Conservation (phyloP, 2,113 vertebrate species). For the Peromyscus maniculatus region DNA sequence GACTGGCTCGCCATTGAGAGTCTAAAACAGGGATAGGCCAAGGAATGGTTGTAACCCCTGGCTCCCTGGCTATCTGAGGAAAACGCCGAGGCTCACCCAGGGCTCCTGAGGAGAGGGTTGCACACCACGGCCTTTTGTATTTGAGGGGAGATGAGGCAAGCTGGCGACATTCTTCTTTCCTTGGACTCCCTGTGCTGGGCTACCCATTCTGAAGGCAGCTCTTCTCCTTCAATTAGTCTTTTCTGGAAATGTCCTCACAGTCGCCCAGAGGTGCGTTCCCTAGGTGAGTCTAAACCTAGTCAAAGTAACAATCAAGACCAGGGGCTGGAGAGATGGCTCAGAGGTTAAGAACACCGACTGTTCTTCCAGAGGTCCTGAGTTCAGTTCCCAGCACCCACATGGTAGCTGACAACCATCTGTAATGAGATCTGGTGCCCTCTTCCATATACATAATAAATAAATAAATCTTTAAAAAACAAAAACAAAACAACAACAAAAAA, state of each 20-base stretch:
- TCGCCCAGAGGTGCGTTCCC: background rate
- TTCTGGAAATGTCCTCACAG: background rate
- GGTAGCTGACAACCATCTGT: too few species aligned
- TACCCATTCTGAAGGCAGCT: background rate
- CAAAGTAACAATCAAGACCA: background rate
- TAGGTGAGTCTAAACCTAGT: background rate
- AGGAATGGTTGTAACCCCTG: background rate
- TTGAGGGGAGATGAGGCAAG: background rate
- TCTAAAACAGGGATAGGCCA: background rate
- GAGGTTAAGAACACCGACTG: background rate
- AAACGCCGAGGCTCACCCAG: background rate
- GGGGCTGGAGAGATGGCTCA: background rate
- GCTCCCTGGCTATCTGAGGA: background rate
- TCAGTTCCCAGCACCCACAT: too few species aligned
- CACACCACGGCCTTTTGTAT: background rate
- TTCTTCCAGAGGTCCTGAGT: too few species aligned
- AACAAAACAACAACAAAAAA: too few species aligned
- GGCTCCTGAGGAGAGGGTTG: background rate
- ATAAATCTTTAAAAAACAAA: too few species aligned
- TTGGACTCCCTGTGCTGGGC: background rate
- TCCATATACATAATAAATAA: too few species aligned
- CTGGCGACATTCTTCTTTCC: rapidly evolving
- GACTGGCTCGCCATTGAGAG: background rate
- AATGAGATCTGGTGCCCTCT: too few species aligned
- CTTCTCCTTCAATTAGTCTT: background rate